These are phyloP conservation scores for Ephialtes manifestator DNA, from an alignment of 2,888 invertebrate genomes.

Conservation along the genomic window DNA sequence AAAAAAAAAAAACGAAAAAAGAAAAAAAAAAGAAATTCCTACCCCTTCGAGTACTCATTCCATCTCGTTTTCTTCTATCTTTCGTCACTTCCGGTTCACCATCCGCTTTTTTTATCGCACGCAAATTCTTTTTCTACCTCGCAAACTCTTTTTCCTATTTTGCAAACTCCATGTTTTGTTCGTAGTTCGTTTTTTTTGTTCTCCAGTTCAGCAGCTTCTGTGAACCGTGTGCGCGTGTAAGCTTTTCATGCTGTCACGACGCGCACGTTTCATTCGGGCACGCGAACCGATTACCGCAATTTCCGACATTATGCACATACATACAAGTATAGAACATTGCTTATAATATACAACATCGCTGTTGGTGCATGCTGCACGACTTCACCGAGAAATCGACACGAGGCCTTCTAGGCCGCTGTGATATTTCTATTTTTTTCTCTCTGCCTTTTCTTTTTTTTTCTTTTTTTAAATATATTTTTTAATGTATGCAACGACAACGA, in stretches of 20 bases:
- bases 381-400: conserved; percentile 4
- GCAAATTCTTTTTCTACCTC: conserved; percentile 44
- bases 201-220: not conserved
- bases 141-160: too few relatives aligned
- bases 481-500: not conserved
- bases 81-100: conserved; percentile 19
- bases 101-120: conserved; percentile 18
- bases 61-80: conserved; percentile 37
- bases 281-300: conserved; percentile 65
- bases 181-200: conserved; percentile 3
- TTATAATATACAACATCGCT: not conserved
- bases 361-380: conserved; percentile 12
- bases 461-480: too few relatives aligned
- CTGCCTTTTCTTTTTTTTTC: not conserved
- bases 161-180: conserved; percentile 26
- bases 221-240: not conserved
- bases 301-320: conserved; percentile 41
- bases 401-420: not conserved
- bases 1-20: not conserved
- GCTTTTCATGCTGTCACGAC: conserved; percentile 39
- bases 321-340: not conserved
- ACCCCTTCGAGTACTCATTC: conserved; percentile 56
- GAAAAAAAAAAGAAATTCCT: not conserved
- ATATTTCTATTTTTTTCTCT: conserved; percentile 16
- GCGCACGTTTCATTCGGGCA: conserved; percentile 50